Conservation (phyloP, 2,113 vertebrate species). For the Drymodes brunneopygia region DNA sequence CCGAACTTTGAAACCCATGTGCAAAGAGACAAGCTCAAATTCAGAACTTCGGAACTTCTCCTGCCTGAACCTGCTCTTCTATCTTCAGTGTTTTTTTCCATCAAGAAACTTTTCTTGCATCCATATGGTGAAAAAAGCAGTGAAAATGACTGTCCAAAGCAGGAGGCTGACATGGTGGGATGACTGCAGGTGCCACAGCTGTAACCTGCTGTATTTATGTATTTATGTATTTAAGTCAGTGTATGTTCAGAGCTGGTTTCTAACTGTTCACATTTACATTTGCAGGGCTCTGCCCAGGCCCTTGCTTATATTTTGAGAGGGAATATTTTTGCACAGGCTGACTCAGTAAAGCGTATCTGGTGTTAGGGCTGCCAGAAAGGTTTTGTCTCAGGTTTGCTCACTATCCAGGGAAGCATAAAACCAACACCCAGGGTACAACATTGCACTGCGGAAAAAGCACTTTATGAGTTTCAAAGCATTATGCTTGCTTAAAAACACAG, state of each 20-base stretch:
- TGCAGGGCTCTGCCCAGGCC: neutral
- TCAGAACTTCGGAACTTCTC: neutral
- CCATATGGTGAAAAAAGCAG: neutral
- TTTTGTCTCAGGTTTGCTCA: neutral
- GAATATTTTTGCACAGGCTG: neutral
- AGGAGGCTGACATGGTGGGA: neutral
- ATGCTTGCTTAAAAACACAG: neutral
- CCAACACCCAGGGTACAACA: neutral
- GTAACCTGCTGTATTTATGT: neutral
- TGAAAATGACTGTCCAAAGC: neutral
- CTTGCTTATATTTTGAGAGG: neutral
- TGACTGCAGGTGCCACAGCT: neutral
- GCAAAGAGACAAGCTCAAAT: neutral
- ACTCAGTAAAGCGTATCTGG: neutral
- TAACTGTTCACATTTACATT: neutral
- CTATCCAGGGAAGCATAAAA: neutral
- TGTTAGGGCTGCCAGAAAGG: neutral
- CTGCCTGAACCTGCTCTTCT: neutral
- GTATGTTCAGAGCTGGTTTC: neutral
- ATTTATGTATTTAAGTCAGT: neutral
- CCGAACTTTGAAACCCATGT: neutral
- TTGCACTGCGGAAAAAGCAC: neutral
- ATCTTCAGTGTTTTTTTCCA: accelerated
- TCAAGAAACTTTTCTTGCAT: accelerated
- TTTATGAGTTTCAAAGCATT: neutral